These are phyloP conservation scores for Crossocerus cetratus DNA, from an alignment of 2,888 invertebrate genomes.

Conservation along the genomic window DNA sequence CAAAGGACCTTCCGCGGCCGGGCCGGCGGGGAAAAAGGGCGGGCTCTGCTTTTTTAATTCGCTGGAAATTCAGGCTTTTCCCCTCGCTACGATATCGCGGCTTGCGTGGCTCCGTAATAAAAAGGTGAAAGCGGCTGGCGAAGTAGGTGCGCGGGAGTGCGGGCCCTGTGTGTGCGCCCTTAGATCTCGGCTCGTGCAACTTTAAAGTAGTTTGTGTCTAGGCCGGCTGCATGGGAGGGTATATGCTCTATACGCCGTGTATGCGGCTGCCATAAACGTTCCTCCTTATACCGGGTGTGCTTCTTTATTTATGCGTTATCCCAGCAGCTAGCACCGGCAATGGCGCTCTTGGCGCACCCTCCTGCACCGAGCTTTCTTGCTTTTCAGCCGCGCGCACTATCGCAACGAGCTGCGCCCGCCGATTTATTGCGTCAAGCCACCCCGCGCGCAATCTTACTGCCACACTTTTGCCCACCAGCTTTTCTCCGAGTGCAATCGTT, in stretches of 20 bases:
- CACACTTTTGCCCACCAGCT: no score
- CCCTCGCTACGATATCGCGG: neutral
- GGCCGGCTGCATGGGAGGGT: conserved; percentile 43
- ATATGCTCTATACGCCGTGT: conserved; percentile 52
- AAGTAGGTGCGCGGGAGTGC: conserved; percentile 24
- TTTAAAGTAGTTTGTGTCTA: conserved; percentile 62
- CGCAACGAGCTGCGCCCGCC: conserved; percentile 23
- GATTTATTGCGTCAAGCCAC: conserved; percentile 48
- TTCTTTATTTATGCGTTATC: conserved; percentile 66
- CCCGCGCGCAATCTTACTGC: conserved; percentile 34
- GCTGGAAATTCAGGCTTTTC: conserved; percentile 3
- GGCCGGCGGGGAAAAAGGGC: neutral
- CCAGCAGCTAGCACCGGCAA: conserved; percentile 23
- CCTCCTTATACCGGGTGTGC: conserved; percentile 53
- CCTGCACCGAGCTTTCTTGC: neutral
- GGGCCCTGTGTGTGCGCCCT: conserved; percentile 26
- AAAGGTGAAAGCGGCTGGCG: conserved; percentile 23
- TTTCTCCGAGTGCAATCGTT: neutral
- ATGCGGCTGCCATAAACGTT: conserved; percentile 63
- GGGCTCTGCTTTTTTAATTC: conserved; percentile 20
- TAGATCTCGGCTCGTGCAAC: conserved; percentile 58
- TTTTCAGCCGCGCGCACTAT: conserved; percentile 9
- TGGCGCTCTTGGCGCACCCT: conserved; percentile 37
- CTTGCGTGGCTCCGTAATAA: conserved; percentile 25
- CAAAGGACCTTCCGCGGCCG: neutral